Evolutionary conservation across 2,797 vertebrate species (phyloP), one percentile per base, ranked within the genome.

Genomic region (Vireo griseus): DNA sequence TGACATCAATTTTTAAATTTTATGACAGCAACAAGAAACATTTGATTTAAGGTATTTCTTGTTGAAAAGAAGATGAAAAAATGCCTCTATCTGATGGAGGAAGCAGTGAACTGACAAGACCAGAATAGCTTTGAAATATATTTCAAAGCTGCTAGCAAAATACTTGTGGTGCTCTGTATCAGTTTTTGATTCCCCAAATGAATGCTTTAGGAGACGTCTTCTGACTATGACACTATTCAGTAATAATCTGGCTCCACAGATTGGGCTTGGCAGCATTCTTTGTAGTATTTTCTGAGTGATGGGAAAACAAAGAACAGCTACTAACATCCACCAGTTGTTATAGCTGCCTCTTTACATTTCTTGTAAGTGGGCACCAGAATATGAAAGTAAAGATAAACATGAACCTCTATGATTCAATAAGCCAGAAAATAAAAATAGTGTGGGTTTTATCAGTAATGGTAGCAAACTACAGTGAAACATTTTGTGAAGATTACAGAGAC

Each of bases 31-130:
- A 42, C 6, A 89, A 90, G 40, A 51, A 80, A 58, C 6, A 67
- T 57, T 63, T 81, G 19, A 58, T 91, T 57, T 69, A 59, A 47
- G 47, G 67, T 73, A 69, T 11, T 94, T 3, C 5, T 66, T 78
- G 29, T 81, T 81, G 39, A 88, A 88, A 89, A 76, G 35, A 66
- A 85, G 16, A 40, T 33, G 25, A 72, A 68, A 76, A 88, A 58
- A 33, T 21, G 11, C 20, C 57, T 63, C 52, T 80, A 2, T 37
- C 25, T 6, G 17, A 51, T 63, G 39, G 24, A 67, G 5, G 4
- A 66, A 82, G 3, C 0, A 0, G 6, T 55, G 47, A 50, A 65
- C 26, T 74, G 33, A 31, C n/a, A 86, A 69, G 68, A 50, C 19
- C 13, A 67, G 44, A 48, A 35, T 42, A 14, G 4, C 16, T 51